phyloP scores from a whole-genome alignment of 2,888 invertebrate species.

The Lepidochitona cinerea region DNA sequence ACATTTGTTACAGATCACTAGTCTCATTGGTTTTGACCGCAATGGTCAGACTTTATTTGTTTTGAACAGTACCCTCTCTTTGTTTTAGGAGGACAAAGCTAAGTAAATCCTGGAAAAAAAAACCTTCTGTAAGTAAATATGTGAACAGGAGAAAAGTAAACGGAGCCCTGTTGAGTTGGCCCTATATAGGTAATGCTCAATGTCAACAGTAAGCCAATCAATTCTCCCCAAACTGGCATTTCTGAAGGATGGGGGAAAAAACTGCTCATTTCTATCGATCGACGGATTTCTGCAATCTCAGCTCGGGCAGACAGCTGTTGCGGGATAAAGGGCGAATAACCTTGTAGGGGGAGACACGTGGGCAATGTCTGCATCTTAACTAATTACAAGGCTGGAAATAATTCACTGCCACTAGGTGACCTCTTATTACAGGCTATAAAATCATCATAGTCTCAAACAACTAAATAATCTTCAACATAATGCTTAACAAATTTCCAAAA shows the following conservation, averaged over 20 bases:
- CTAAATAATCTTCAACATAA: no score
- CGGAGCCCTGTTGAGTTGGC: background rate
- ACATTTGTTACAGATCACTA: no score
- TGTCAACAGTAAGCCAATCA: background rate
- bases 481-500: no score
- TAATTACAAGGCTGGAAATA: no score
- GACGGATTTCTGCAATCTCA: background rate
- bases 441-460: no score
- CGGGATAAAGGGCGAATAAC: background rate
- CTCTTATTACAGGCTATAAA: no score
- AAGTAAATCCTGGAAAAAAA: background rate
- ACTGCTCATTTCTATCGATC: background rate
- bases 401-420: no score
- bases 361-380: background rate
- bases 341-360: background rate
- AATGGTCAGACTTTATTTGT: no score
- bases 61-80: no score
- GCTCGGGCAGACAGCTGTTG: background rate
- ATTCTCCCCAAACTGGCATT: constrained; percentile 7
- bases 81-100: background rate
- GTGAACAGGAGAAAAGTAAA: background rate
- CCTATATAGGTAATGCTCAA: constrained; percentile 3
- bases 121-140: background rate
- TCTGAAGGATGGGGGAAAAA: constrained; percentile 6
- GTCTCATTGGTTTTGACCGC: no score